These are phyloP conservation scores for Phymatocera aterrima DNA, from an alignment of 2,888 invertebrate genomes.

Conservation along the genomic window DNA sequence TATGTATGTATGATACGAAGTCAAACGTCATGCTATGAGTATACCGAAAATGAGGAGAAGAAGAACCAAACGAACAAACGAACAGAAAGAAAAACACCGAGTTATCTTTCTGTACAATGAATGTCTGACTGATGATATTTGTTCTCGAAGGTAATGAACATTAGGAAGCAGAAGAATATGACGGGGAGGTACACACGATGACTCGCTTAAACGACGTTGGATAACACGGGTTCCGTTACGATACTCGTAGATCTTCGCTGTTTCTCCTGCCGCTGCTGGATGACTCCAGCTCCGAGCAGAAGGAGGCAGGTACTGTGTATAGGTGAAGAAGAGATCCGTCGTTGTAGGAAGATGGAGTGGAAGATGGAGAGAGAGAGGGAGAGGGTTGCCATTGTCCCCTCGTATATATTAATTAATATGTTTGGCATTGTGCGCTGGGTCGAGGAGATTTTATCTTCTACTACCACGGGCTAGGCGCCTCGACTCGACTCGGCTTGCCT, in stretches of 20 bases:
- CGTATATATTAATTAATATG: constrained; percentile 63
- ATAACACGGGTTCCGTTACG: constrained; percentile 30
- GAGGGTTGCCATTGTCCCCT: constrained; percentile 44
- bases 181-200: constrained; percentile 4
- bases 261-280: not conserved
- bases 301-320: no score
- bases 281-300: not conserved
- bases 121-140: not conserved
- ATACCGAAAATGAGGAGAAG: no score
- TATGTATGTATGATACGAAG: no score
- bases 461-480: constrained; percentile 58
- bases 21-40: no score
- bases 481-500: constrained; percentile 4
- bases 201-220: not conserved
- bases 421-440: constrained; percentile 59
- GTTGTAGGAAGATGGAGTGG: not conserved
- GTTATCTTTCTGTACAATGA: no score
- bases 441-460: constrained; percentile 60
- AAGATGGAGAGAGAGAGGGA: not conserved
- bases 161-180: not conserved
- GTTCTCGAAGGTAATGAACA: constrained; percentile 3
- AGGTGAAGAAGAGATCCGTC: constrained; percentile 23
- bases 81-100: no score
- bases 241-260: constrained; percentile 24
- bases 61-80: no score